Evolutionary conservation across 2,888 invertebrate species (phyloP).

Genomic region (Autographa pulchrina): DNA sequence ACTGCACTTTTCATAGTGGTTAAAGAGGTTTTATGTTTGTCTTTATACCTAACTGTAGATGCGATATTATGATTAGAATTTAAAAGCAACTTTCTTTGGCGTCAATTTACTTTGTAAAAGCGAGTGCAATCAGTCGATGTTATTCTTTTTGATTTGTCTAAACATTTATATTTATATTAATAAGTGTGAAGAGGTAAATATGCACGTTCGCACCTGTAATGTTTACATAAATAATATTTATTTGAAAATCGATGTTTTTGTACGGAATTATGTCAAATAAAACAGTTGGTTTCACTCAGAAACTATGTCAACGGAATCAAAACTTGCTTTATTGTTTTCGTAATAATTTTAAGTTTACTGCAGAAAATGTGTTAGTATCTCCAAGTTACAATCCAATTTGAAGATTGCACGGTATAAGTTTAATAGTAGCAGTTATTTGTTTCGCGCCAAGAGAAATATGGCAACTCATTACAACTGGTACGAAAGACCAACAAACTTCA

Average conservation of each 20-base stretch:
- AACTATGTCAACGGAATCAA: constrained; percentile 4
- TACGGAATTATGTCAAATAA: not conserved
- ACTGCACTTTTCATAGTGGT: constrained; percentile 30
- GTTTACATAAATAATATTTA: not conserved
- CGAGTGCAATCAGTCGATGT: not conserved
- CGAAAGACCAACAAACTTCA: constrained; percentile 26
- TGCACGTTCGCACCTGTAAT: not conserved
- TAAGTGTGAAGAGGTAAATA: not conserved
- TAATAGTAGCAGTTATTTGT: constrained; percentile 36
- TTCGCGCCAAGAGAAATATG: constrained; percentile 42
- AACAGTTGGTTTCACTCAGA: not conserved
- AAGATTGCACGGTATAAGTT: constrained; percentile 34
- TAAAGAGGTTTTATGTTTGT: constrained; percentile 13
- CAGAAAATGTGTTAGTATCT: constrained; percentile 12
- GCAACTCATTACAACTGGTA: constrained; percentile 42
- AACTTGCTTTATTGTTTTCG: constrained; percentile 4
- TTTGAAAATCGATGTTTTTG: not conserved
- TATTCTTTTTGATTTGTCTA: constrained; percentile 1
- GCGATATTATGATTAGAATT: not conserved
- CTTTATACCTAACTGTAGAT: not conserved
- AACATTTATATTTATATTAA: not conserved
- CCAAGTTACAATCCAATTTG: constrained; percentile 28
- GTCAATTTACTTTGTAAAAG: not conserved
- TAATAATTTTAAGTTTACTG: constrained; percentile 11
- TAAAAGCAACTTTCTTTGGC: not conserved